These are phyloP conservation scores for Onychorhynchus coronatus DNA, from an alignment of 2,113 vertebrate genomes.

Conservation along the genomic window DNA sequence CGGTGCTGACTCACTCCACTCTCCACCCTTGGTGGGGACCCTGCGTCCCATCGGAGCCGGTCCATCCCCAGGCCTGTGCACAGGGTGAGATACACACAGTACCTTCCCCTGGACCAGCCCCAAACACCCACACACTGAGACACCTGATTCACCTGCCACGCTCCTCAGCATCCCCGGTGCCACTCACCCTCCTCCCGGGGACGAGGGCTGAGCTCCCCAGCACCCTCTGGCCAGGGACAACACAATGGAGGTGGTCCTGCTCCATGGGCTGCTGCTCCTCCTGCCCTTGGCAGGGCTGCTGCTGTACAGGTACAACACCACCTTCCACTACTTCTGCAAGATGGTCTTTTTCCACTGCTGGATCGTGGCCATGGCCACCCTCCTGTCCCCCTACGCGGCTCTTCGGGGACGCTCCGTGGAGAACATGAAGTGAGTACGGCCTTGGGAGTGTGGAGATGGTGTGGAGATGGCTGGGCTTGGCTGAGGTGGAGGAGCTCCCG, in stretches of 20 bases:
- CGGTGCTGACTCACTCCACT: fast-evolving
- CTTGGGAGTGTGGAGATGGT: neutral
- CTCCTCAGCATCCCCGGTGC: neutral
- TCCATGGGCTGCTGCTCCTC: neutral
- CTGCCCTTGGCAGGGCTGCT: neutral
- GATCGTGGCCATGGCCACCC: neutral
- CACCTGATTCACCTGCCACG: neutral
- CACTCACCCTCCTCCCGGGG: fast-evolving
- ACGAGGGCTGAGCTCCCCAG: neutral
- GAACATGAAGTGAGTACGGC: constrained; percentile 76
- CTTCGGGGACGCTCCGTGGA: constrained; percentile 73
- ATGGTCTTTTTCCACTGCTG: constrained; percentile 49
- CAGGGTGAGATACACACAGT: neutral
- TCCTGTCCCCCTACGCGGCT: neutral
- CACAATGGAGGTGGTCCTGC: neutral
- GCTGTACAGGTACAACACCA: neutral
- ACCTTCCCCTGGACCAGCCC: constrained; percentile 10
- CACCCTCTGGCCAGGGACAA: fast-evolving
- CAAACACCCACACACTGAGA: neutral
- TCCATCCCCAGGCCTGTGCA: neutral
- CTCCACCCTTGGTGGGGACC: neutral
- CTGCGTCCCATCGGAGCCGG: neutral
- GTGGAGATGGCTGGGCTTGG: neutral
- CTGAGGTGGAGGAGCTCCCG: neutral
- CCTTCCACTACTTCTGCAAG: constrained; percentile 21